A percentile compares a stretch with the other conserved stretches of the same genome.
Evolutionary conservation across 2,113 vertebrate species (phyloP).

Genomic region (Budorcas taxicolor): DNA sequence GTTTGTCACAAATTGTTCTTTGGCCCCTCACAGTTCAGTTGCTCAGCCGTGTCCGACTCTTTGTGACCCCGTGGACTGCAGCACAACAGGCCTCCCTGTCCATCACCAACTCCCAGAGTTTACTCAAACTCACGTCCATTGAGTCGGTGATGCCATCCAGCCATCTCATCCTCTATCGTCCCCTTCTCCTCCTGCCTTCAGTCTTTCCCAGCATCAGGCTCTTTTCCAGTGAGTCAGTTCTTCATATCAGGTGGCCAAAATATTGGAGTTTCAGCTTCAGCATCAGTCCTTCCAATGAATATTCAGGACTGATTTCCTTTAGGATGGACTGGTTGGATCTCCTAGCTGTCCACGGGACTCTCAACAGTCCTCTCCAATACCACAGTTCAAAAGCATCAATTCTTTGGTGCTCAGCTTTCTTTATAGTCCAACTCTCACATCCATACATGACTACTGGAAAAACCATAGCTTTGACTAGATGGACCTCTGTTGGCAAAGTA

Average conservation of each 20-base stretch:
- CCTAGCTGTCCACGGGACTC: neutral
- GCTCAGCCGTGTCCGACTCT: fast-evolving
- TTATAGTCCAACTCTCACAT: neutral
- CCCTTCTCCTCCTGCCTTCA: neutral
- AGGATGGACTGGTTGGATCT: neutral
- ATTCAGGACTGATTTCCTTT: neutral
- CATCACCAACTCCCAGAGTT: neutral
- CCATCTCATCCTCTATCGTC: neutral
- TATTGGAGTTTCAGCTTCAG: neutral
- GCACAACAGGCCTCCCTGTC: neutral
- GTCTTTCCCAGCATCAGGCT: neutral
- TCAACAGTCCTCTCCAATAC: neutral
- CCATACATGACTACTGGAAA: neutral
- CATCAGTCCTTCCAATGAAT: neutral
- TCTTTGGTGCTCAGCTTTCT: neutral
- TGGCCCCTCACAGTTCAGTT: neutral
- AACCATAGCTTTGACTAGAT: neutral
- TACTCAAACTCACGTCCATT: neutral
- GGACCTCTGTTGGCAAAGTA: neutral
- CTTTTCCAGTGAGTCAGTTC: neutral
- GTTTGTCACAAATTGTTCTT: neutral
- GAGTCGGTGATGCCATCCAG: neutral
- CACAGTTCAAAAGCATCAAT: neutral
- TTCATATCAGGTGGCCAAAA: neutral
- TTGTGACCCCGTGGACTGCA: neutral